These are phyloP conservation scores for Echiichthys vipera DNA, from an alignment of 2,797 vertebrate genomes.

Conservation along the genomic window DNA sequence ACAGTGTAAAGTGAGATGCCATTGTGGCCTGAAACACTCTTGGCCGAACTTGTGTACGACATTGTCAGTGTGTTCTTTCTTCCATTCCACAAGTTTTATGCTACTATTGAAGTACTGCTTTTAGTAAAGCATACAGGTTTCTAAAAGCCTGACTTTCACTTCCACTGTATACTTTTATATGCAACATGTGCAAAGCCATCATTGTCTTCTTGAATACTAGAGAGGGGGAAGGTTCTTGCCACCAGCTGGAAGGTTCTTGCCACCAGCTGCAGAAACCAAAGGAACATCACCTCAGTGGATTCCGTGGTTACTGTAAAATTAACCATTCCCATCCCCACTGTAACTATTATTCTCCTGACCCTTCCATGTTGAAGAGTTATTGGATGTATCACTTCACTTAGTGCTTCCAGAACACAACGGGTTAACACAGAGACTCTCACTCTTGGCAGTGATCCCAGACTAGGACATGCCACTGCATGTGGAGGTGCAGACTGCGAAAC, in stretches of 20 bases:
- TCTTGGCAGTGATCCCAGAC: constrained; percentile 88
- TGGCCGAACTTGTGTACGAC: background rate
- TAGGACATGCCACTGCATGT: constrained; percentile 87
- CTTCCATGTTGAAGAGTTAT: constrained; percentile 3
- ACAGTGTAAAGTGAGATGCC: background rate
- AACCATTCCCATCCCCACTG: constrained; percentile 44
- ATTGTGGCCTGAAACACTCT: background rate
- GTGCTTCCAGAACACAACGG: constrained; percentile 69
- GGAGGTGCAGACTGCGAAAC: constrained; percentile 90
- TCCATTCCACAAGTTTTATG: background rate
- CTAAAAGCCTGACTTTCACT: background rate
- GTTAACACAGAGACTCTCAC: constrained; percentile 87
- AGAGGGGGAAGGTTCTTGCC: constrained; percentile 11
- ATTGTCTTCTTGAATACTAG: constrained; percentile 20
- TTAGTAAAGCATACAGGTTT: background rate
- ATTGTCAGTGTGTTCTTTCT: background rate
- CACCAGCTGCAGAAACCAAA: constrained; percentile 45
- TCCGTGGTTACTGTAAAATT: constrained; percentile 38
- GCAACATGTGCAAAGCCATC: constrained; percentile 6
- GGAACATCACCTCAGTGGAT: constrained; percentile 32
- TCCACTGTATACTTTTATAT: constrained; percentile 16
- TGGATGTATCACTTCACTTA: constrained; percentile 10
- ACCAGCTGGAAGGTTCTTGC: constrained; percentile 37
- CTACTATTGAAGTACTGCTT: background rate
- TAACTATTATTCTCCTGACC: constrained; percentile 22